phyloP scores from a whole-genome alignment of 2,113 vertebrate species.

The Rhinogobius similis region DNA sequence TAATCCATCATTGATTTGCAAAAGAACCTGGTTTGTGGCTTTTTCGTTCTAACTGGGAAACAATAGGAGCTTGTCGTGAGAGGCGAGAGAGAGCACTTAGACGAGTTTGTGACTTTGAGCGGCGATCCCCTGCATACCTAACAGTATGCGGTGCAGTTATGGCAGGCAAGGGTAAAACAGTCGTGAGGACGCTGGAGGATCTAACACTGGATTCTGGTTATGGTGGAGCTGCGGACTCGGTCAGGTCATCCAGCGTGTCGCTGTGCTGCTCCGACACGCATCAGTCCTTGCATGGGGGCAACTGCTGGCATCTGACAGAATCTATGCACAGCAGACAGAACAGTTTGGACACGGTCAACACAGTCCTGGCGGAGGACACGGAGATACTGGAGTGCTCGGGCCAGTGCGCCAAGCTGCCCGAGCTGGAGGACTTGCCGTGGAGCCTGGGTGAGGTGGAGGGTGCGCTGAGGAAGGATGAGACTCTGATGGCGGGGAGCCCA shows the following conservation, averaged over 20 bases:
- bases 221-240: conserved; percentile 83
- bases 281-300: conserved; percentile 76
- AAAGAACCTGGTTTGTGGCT: conserved; percentile 4
- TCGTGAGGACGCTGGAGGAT: conserved; percentile 83
- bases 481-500: conserved; percentile 58
- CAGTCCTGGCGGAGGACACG: conserved; percentile 84
- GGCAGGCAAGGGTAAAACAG: conserved; percentile 90
- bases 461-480: conserved; percentile 74
- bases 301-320: conserved; percentile 96
- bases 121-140: conserved; percentile 73
- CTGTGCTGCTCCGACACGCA: conserved; percentile 81
- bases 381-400: conserved; percentile 92
- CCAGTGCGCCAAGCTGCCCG: conserved; percentile 82
- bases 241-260: conserved; percentile 83
- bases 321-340: conserved; percentile 97
- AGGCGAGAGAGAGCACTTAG: conserved; percentile 13
- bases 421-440: conserved; percentile 82
- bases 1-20: conserved; percentile 8
- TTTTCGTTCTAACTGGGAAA: conserved; percentile 13
- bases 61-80: conserved; percentile 12
- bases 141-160: conserved; percentile 96
- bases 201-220: conserved; percentile 85
- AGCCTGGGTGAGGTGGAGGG: conserved; percentile 77
- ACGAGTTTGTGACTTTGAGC: conserved; percentile 64
- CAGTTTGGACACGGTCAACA: conserved; percentile 98